Base-by-base conservation (phyloP, 2,113 vertebrate species). In the Platysteira castanea region DNA sequence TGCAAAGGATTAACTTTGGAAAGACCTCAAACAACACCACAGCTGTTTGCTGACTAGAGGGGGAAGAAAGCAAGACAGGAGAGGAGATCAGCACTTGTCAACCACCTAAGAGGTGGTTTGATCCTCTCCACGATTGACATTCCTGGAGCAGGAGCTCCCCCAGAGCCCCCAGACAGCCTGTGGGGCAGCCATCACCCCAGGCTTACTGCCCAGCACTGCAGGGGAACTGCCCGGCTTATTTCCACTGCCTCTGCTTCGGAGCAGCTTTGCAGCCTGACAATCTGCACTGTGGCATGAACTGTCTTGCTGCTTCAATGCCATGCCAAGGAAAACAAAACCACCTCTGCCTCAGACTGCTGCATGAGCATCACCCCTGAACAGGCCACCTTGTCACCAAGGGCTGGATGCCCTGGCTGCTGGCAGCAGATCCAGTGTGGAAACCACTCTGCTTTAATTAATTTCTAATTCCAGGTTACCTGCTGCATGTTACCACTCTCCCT, bases 341-440 rank as follows among this genome's bases (percentile, higher is more conserved):
- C 57, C 65, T 41, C 13, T 74, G 77, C 52, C 57, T 65, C 1
- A 0, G 60, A 59, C 6, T 1, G 12, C 31, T 50, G 80, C 64
- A 41, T 1, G 7, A 37, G 23, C 64, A n/a, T 42, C 83, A 60
- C 5, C 53, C 37, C 19, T 2, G 13, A 54, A 18, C 0, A 3
- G 53, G n/a, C n/a, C 26, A 22, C 0, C 2, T 1, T 52, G 15
- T 17, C 77, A 49, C 30, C 0, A 0, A 49, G 76, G 56, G 73
- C 60, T 63, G 80, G 41, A 26, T 22, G 39, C 4, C 24, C 50
- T 35, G 37, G 11, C 74, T 60, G 54, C 54, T 69, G 81, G 68
- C 77, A 63, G 47, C 10, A 27, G 37, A 44, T 15, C 30, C 50
- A 8, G 12, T 0, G 3, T 13, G 50, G 60, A 73, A 84, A 74